Percentiles rank a stretch among this genome's conserved stretches.
Conservation (phyloP, 2,797 vertebrate species). For the Gymnothorax reevesii region DNA sequence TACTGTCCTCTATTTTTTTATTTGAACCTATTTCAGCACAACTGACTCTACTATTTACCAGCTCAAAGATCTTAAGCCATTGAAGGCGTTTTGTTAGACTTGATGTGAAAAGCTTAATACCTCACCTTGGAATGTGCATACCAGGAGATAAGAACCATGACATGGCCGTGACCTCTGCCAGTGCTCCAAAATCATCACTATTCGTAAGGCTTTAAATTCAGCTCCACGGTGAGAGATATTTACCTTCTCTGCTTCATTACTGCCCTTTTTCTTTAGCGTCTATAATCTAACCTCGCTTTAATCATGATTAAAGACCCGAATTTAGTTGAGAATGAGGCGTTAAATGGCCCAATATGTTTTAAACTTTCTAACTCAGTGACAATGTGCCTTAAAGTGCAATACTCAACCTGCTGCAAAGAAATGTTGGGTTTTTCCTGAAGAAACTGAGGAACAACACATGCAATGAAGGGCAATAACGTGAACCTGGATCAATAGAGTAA, state of each 20-base stretch:
- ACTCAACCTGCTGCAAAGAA: background rate
- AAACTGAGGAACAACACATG: background rate
- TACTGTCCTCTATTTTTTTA: too few relatives aligned
- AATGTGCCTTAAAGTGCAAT: background rate
- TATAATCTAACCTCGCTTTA: background rate
- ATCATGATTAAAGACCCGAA: too few relatives aligned
- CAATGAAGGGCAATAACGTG: background rate
- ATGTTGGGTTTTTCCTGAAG: background rate
- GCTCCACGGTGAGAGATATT: background rate
- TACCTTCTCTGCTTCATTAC: background rate
- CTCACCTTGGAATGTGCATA: background rate
- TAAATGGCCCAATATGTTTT: background rate
- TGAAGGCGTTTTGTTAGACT: too few relatives aligned
- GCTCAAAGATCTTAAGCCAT: too few relatives aligned
- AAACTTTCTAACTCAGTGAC: background rate
- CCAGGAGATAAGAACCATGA: background rate
- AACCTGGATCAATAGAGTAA: background rate
- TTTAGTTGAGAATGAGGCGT: too few relatives aligned
- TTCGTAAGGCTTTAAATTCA: background rate
- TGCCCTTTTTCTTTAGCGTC: background rate
- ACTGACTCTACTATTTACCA: too few relatives aligned
- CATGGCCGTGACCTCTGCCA: background rate
- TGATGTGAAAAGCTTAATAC: background rate
- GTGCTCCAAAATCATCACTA: background rate
- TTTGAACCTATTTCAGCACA: too few relatives aligned